Conservation (phyloP, 2,888 invertebrate species). For the Pycnomerus fuliginosus region DNA sequence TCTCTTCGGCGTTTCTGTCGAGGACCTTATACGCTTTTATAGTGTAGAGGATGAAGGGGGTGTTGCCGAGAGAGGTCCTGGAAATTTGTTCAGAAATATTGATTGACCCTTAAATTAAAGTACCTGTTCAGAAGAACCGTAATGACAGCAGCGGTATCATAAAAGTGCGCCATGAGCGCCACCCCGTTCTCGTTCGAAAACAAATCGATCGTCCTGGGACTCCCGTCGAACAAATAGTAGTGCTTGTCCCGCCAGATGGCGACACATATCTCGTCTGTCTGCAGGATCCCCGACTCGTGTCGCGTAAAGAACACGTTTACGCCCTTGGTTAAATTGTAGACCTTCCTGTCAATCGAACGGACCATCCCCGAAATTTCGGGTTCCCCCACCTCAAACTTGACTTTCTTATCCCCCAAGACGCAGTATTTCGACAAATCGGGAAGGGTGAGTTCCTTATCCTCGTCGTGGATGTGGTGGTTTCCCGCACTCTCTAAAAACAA, state of each 20-base stretch:
- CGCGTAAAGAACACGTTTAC: slow-evolving; percentile 59
- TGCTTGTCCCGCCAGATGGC: slow-evolving; percentile 61
- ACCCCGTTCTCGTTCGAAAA: slow-evolving; percentile 57
- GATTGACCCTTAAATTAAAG: too few species aligned
- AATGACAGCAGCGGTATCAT: slow-evolving; percentile 55
- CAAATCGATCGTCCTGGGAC: slow-evolving; percentile 57
- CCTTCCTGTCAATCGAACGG: slow-evolving; percentile 44
- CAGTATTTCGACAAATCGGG: slow-evolving; percentile 55
- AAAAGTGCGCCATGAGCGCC: slow-evolving; percentile 60
- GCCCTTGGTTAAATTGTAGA: slow-evolving; percentile 56
- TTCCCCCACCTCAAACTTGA: slow-evolving; percentile 48
- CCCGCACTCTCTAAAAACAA: slow-evolving; percentile 50
- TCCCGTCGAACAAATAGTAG: slow-evolving; percentile 66
- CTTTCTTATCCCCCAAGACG: slow-evolving; percentile 51
- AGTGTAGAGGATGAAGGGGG: slow-evolving; percentile 39
- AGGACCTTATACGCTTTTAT: slow-evolving; percentile 35
- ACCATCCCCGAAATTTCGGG: slow-evolving; percentile 48
- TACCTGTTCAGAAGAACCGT: slow-evolving; percentile 55
- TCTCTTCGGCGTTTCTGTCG: slow-evolving; percentile 44
- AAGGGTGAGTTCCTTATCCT: slow-evolving; percentile 42
- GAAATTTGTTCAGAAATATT: too few species aligned
- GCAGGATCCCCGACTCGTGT: slow-evolving; percentile 57
- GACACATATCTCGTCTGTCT: slow-evolving; percentile 50
- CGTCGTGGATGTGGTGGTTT: slow-evolving; percentile 41
- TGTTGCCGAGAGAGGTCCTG: slow-evolving; percentile 32